These are phyloP conservation scores for Caenorhabditis afra DNA, from an alignment of 2,888 invertebrate genomes.

Conservation along the genomic window DNA sequence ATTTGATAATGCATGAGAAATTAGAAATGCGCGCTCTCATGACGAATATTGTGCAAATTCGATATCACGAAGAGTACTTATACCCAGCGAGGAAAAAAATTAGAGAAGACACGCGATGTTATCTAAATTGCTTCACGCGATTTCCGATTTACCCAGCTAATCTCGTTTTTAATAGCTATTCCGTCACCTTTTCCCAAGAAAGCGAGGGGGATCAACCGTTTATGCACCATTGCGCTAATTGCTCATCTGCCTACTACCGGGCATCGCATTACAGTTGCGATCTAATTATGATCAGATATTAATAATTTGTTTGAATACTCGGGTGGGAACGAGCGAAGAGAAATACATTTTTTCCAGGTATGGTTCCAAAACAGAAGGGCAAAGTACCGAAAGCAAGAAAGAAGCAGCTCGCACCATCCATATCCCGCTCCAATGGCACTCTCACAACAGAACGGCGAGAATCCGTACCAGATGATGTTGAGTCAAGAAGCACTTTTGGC, in stretches of 20 bases:
- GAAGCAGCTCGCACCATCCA: constrained; percentile 63
- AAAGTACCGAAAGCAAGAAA: constrained; percentile 75
- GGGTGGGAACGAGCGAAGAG: no score
- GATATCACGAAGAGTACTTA: constrained; percentile 53
- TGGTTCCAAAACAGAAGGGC: constrained; percentile 80
- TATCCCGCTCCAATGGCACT: constrained; percentile 59
- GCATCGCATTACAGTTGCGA: constrained; percentile 26
- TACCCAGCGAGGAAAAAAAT: constrained; percentile 38
- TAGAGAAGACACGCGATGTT: constrained; percentile 51
- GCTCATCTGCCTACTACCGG: constrained; percentile 10
- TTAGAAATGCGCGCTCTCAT: constrained; percentile 43
- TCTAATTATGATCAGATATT: constrained; percentile 8
- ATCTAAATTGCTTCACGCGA: constrained; percentile 65
- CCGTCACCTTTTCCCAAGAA: constrained; percentile 24
- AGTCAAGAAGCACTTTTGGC: constrained; percentile 62
- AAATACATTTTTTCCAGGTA: constrained; percentile 61
- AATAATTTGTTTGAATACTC: no score
- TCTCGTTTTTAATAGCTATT: constrained; percentile 35
- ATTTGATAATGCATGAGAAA: constrained; percentile 54
- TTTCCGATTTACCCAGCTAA: constrained; percentile 19
- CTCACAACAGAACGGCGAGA: constrained; percentile 42
- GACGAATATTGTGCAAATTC: constrained; percentile 51
- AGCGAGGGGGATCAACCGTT: constrained; percentile 9
- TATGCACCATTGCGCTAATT: constrained; percentile 13
- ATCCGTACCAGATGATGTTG: constrained; percentile 59